Percentiles rank a stretch among this genome's conserved stretches.
phyloP scores from a whole-genome alignment of 1,140 invertebrate species.

The Neodiprion lecontei region DNA sequence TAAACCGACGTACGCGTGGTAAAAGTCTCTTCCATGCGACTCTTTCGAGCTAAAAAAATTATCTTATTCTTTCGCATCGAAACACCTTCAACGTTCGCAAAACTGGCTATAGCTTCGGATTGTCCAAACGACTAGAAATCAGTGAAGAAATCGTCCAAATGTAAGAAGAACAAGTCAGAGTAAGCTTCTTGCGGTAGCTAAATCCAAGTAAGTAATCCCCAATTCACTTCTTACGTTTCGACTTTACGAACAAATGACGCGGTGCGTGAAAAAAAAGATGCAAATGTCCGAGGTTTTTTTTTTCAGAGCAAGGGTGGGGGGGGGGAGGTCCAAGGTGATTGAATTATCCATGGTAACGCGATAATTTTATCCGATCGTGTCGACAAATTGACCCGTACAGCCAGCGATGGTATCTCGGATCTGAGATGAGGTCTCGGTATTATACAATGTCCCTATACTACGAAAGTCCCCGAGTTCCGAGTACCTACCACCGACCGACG shows the following conservation, averaged over 20 bases:
- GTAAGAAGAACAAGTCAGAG: too few species aligned
- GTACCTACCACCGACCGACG: not conserved
- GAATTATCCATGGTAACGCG: not conserved
- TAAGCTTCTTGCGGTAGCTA: too few species aligned
- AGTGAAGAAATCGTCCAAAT: too few species aligned
- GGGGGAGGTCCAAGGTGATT: not conserved
- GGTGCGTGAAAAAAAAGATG: not conserved
- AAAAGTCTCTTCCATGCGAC: too few species aligned
- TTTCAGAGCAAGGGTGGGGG: too few species aligned
- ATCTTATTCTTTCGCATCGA: not conserved
- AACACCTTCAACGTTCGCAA: too few species aligned
- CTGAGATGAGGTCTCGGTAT: conserved; percentile 9
- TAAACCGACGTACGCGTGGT: not conserved
- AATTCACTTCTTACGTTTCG: too few species aligned
- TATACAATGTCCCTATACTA: conserved; percentile 20
- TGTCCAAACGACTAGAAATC: too few species aligned
- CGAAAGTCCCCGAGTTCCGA: conserved; percentile 18
- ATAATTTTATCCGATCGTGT: conserved; percentile 39
- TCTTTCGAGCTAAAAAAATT: not conserved
- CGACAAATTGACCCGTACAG: conserved; percentile 40
- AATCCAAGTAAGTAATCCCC: too few species aligned
- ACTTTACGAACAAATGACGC: too few species aligned
- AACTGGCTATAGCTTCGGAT: too few species aligned
- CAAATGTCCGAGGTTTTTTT: not conserved
- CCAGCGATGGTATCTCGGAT: conserved; percentile 31